Base-by-base conservation (phyloP, 1,140 invertebrate species). In the Papilio polyxenes region DNA sequence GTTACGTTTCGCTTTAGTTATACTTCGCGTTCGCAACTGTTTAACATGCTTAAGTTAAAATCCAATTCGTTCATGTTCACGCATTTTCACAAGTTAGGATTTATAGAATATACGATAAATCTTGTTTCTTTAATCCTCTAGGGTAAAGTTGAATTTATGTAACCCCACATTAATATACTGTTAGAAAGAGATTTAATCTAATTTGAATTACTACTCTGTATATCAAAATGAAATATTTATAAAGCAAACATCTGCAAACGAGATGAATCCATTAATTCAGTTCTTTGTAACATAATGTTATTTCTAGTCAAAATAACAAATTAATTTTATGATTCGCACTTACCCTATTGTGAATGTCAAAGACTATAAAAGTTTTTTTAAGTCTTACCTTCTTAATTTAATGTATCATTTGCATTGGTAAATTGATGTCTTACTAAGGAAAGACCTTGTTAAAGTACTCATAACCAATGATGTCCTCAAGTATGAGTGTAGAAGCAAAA, bases 91-190 rank as follows among this genome's bases (percentile, higher is more conserved):
- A 56, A 72, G 65, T 11, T 6, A 20, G 65, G 62, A 65, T 37
- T 31, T 37, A 72, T 37, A 13, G 17, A 72, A 72, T 72, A 40
- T 72, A 37, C 4, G 65, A 37, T 72, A 72, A 72, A 72, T 40
- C 31, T 15, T 15, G 11, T 72, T 72, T 5, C 23, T 65, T 4
- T 31, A 65, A 65, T 65, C 62, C 62, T 37, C 62, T 10, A 65
- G 65, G 31, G 65, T 40, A 72, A 72, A 37, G 65, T 72, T 37
- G 31, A 72, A 5, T 5, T 37, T 37, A 11, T 72, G 23, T 72
- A 40, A 37, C 13, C 31, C 65, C 65, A 40, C 65, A 72, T 72
- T 72, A 72, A 37, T 72, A 72, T 72, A 40, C 65, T 37, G 65
- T 72, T 40, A 7, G 65, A 72, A 72, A 37, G 23, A 72, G 23